Base-by-base conservation (phyloP, 2,113 vertebrate species). In the Lycaon pictus region DNA sequence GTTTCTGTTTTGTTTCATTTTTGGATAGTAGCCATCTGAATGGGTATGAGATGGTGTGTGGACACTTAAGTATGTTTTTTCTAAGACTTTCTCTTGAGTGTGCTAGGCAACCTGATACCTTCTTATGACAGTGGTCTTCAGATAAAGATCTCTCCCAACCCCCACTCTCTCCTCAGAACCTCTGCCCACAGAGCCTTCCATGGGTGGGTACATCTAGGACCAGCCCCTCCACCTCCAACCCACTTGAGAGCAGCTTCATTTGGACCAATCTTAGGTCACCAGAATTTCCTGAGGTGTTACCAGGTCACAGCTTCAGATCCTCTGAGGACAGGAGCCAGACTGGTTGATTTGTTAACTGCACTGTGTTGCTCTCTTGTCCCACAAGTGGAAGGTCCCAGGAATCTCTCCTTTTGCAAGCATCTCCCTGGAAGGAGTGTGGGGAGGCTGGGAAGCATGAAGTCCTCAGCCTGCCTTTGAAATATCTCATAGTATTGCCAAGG, bases 41-140 rank as follows among this genome's bases (percentile, higher is more conserved):
- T 51, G 62, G 53, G 22, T 71, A 29, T 81, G 74, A 32, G 29
- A 19, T 55, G 60, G 51, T 69, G 56, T 81, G 80, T 55, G 37
- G 63, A 53, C 63, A 53, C 35, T 25, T 25, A 43, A 5, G n/a
- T 62, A 71, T 72, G 63, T 53, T 53, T 80, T 53, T 27, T 32
- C 90, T 81, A 71, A 82, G 43, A 37, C 92, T 84, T 97, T 82
- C 62, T 88, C 82, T 69, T 35, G 53, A 91, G 62, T 65, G n/a
- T 29, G 9, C 11, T 8, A n/a, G 69, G 29, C 35, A 56, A 3
- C 23, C 23, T 37, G 69, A 17, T 23, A 3, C 4, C 22, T 60
- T 76, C 23, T 51, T 72, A 7, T 13, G 81, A 88, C 1, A 2
- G 55, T 43, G 25, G 15, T 76, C 12, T 60, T 51, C 29, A 0